Conservation (phyloP, 2,113 vertebrate species). For the Oncorhynchus masou region DNA sequence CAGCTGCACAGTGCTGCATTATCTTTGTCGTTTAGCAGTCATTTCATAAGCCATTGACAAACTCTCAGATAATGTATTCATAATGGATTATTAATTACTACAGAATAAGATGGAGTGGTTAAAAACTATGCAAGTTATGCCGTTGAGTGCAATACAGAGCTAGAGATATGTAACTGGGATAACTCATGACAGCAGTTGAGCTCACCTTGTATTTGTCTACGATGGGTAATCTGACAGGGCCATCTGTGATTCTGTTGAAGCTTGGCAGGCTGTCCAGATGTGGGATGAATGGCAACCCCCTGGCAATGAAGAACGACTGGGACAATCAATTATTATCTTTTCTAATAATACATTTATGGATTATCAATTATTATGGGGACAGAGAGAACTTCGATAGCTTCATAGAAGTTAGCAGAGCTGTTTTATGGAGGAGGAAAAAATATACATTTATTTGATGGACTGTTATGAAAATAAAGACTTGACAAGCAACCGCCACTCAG, state of each 20-base stretch:
- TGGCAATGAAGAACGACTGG: constrained; percentile 46
- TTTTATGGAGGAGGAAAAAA: no score
- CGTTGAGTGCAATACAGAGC: no score
- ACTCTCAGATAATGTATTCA: no score
- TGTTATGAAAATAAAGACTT: neutral
- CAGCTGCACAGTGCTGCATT: no score
- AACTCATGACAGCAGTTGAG: neutral
- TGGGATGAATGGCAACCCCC: constrained; percentile 90
- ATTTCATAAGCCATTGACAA: no score
- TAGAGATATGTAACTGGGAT: neutral
- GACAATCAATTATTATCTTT: neutral
- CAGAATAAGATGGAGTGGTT: no score
- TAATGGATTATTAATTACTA: no score
- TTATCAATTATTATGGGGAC: no score
- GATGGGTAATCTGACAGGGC: constrained; percentile 90
- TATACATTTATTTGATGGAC: neutral
- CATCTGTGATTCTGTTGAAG: constrained; percentile 85
- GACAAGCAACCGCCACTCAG: no score
- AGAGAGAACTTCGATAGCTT: neutral
- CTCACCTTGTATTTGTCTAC: constrained; percentile 94
- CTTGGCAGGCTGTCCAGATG: constrained; percentile 92
- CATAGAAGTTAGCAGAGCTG: neutral
- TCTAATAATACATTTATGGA: neutral
- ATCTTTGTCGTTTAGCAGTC: no score
- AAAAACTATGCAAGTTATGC: no score